Base-by-base conservation (phyloP, 2,797 vertebrate genomes). In the Nasua narica region DNA sequence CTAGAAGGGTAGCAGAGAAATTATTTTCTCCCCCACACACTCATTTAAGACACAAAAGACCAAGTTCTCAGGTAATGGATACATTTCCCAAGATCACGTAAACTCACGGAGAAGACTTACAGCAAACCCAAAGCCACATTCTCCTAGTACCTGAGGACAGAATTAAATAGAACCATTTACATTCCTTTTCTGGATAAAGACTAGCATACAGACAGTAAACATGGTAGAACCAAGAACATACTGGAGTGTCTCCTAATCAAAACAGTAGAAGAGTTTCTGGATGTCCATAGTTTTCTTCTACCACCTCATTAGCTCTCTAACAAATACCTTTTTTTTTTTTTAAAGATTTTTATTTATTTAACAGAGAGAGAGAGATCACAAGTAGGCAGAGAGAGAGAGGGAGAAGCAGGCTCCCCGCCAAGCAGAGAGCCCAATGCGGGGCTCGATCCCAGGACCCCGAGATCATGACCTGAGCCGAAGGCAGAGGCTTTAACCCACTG, bases 151-250 rank as follows among this genome's bases (percentile, higher is more conserved):
- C 2, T 46, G 7, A 5, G 3, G 6, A 7, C 12, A 52, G 4
- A 46, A 58, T 67, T n/a, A 29, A 46, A 23, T 14, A 78, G 14
- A 7, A 50, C 10, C 3, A 11, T 0, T 1, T 60, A 10, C 12
- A 3, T 9, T 43, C 23, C 4, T 58, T 77, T 50, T 60, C n/a
- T 52, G 50, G 46, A 6, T 70, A 56, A 69, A 40, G 35, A 32
- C 67, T 32, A 56, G 19, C 19, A 32, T 0, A 15, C 27, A 15
- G 14, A 7, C 43, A 16, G 58, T 58, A 29, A 10, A 43, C 10
- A 0, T 7, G 5, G 9, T 0, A 14, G 9, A 43, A 19, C 7
- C 29, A 10, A 70, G 29, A 27, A 52, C n/a, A 27, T 0, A 43
- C 1, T 15, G 13, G 50, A 62, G 29, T 21, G 2, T 4, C 50